Base-by-base conservation (phyloP, 2,888 invertebrate genomes). In the Acholoe squamosa region DNA sequence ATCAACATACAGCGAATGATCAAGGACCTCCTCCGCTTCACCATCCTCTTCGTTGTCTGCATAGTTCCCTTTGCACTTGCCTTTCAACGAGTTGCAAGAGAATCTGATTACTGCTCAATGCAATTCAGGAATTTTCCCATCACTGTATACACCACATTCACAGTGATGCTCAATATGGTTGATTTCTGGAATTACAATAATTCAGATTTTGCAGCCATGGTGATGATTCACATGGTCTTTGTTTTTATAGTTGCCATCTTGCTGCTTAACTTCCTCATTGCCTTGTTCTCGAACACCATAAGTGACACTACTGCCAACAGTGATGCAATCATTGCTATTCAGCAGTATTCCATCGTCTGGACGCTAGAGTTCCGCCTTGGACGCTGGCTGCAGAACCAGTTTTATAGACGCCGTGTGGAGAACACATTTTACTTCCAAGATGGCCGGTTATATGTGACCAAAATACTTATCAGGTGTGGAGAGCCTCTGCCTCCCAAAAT, bases 231-330 rank as follows among this genome's bases (percentile, higher is more conserved):
- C 56, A 12, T 89, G 16, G 28, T 84, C n/a, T 91, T 77, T 77
- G 89, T 90, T 16, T 90, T 91, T 89, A 43, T 89, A 10, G 91
- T 90, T n/a, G 71, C 90, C 33, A 89, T 91, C 61, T 52, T 91
- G 5, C 84, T 91, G 31, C 19, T 91, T 22, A 91, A 91, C 86
- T 91, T 91, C 90, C 89, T 90, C 71, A 90, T 91, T 28, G 90
- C 91, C 34, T n/a, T 89, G n/a, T 89, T 89, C 52, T 89, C 89
- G 0, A 22, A 67, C n/a, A 71, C 89, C 25, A 33, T 71, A 19
- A 80, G 43, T 80, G 80, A 80, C n/a, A n/a, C 25, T 43, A 80
- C 80, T 0, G 43, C 12, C 34, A 33, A 80, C 43, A 3, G 80
- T n/a, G 10, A 80, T 12, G 43, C 80, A 34, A 80, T 80, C 25